Conservation (phyloP, 2,888 invertebrate species). For the Pheosia tremula region DNA sequence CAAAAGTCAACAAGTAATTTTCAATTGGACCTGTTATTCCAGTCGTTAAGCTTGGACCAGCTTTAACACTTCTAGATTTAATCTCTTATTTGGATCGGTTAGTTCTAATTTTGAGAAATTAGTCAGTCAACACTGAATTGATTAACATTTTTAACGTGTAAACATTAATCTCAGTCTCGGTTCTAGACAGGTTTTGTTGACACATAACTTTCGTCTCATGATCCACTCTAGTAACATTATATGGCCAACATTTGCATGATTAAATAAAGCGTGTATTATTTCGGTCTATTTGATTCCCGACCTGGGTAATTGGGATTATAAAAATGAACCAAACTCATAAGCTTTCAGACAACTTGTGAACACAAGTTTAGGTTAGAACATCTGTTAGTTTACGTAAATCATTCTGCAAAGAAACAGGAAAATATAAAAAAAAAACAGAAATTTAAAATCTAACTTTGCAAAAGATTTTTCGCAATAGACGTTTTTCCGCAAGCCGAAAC, state of each 20-base stretch:
- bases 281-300: background rate
- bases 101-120: slow-evolving; percentile 12
- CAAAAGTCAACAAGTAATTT: slow-evolving; percentile 7
- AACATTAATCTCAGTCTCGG: slow-evolving; percentile 24
- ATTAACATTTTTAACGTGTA: slow-evolving; percentile 36
- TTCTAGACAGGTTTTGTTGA: slow-evolving; percentile 15
- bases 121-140: slow-evolving; percentile 19
- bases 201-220: slow-evolving; percentile 27
- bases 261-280: background rate
- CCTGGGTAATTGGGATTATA: background rate
- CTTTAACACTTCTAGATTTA: slow-evolving; percentile 22
- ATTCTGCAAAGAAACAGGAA: background rate
- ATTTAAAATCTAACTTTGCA: no score
- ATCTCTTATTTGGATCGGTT: slow-evolving; percentile 8
- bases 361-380: background rate
- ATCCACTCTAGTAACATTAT: slow-evolving; percentile 11
- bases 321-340: background rate
- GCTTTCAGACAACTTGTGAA: background rate
- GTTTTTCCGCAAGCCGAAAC: background rate
- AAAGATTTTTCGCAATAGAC: background rate
- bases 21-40: slow-evolving; percentile 14
- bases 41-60: slow-evolving; percentile 18
- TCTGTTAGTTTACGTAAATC: background rate
- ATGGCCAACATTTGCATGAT: slow-evolving; percentile 1
- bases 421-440: background rate